phyloP scores from a whole-genome alignment of 2,888 invertebrate species.

The Ormia ochracea region DNA sequence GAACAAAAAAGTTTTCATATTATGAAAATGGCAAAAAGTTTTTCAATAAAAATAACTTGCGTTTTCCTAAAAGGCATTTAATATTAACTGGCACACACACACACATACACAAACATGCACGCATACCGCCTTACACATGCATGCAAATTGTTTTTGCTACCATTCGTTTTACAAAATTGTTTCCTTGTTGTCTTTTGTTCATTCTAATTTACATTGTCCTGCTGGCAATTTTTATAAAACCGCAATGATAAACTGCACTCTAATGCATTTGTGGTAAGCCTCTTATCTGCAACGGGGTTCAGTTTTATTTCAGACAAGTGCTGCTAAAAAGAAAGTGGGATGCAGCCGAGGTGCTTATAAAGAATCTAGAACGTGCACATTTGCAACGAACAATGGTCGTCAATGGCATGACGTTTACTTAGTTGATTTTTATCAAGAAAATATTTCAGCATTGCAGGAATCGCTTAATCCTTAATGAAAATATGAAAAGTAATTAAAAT shows the following conservation, averaged over 20 bases:
- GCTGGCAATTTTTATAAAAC: background rate
- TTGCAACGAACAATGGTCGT: background rate
- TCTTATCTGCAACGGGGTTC: background rate
- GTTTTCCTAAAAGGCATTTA: constrained; percentile 49
- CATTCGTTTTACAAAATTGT: constrained; percentile 24
- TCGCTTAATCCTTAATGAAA: background rate
- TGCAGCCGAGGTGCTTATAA: background rate
- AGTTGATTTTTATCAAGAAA: background rate
- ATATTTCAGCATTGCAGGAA: background rate
- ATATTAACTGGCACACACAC: constrained; percentile 38
- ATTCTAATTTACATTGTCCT: background rate
- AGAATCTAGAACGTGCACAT: background rate
- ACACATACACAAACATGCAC: no score
- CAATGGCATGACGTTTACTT: background rate
- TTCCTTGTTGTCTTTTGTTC: background rate
- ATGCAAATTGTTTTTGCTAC: constrained; percentile 42
- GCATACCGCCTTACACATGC: no score
- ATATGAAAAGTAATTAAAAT: background rate
- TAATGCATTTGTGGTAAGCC: background rate
- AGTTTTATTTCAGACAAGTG: background rate
- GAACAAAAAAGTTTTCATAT: background rate
- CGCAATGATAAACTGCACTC: background rate
- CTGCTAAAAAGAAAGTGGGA: background rate
- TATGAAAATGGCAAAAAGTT: constrained; percentile 35
- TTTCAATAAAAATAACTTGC: constrained; percentile 58